phyloP scores from a whole-genome alignment of 2,797 vertebrate species.

The Pangasius larnaudii region DNA sequence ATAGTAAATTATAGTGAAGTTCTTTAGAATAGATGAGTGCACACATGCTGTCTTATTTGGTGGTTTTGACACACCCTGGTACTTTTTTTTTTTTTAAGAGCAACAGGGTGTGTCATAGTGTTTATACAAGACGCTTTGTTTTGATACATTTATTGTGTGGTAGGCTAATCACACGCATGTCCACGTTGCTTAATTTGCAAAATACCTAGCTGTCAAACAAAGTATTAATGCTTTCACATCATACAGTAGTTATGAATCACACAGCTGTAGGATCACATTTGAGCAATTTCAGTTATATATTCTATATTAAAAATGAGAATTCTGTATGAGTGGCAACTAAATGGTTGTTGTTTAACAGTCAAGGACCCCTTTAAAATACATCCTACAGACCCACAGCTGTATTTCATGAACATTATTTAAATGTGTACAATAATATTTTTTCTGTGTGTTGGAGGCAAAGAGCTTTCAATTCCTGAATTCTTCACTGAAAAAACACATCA shows the following conservation, averaged over 20 bases:
- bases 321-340: neutral
- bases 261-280: neutral
- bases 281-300: neutral
- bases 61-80: constrained; percentile 39
- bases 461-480: neutral
- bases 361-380: neutral
- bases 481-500: neutral
- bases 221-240: neutral
- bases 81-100: neutral
- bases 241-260: neutral
- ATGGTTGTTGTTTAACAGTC: neutral
- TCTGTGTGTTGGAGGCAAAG: neutral
- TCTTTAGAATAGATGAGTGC: constrained; percentile 23
- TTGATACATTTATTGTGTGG: neutral
- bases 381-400: too few species aligned
- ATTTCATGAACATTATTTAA: too few species aligned
- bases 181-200: neutral
- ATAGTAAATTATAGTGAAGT: constrained; percentile 35
- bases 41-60: constrained; percentile 23
- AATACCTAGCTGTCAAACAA: neutral
- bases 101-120: constrained; percentile 11
- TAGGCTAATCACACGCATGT: neutral
- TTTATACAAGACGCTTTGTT: neutral
- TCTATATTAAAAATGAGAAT: neutral
- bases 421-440: too few species aligned